Evolutionary conservation across 2,888 invertebrate species (phyloP).

Genomic region (Parnassius apollo): DNA sequence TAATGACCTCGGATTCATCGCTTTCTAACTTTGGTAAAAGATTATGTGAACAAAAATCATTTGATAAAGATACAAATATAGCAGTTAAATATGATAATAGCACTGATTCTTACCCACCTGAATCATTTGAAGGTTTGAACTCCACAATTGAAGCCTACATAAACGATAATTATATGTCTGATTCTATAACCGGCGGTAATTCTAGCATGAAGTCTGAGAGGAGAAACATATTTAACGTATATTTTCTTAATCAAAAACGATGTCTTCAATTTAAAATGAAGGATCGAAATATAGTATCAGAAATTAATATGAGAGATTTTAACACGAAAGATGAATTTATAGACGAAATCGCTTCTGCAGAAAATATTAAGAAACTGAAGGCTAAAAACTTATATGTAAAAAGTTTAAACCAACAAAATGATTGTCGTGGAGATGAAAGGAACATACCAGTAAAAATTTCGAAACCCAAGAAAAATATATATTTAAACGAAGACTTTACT

Average conservation of each 20-base stretch:
- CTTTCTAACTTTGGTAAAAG: slow-evolving; percentile 30
- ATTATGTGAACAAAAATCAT: slow-evolving; percentile 3
- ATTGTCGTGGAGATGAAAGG: slow-evolving; percentile 42
- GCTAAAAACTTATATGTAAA: slow-evolving; percentile 55
- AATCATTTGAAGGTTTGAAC: slow-evolving; percentile 28
- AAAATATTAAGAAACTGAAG: slow-evolving; percentile 52
- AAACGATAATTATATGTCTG: slow-evolving; percentile 55
- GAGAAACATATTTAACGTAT: slow-evolving; percentile 52
- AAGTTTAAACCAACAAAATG: slow-evolving; percentile 36
- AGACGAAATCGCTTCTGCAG: slow-evolving; percentile 53
- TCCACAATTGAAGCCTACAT: slow-evolving; percentile 51
- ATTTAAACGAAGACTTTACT: slow-evolving; percentile 53
- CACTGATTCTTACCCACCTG: slow-evolving; percentile 1
- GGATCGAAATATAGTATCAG: slow-evolving; percentile 54
- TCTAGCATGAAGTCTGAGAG: slow-evolving; percentile 26
- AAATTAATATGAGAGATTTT: slow-evolving; percentile 56
- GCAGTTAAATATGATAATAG: slow-evolving; percentile 1
- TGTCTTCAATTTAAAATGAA: slow-evolving; percentile 55
- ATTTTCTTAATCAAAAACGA: slow-evolving; percentile 44
- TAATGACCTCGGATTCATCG: slow-evolving; percentile 53
- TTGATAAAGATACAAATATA: slow-evolving; percentile 7
- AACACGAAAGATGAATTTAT: slow-evolving; percentile 31
- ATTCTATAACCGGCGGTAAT: slow-evolving; percentile 48
- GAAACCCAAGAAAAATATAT: slow-evolving; percentile 61
- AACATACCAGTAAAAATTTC: slow-evolving; percentile 65